Evolutionary conservation across 2,888 invertebrate species (phyloP).

Genomic region (Acronicta leporina): DNA sequence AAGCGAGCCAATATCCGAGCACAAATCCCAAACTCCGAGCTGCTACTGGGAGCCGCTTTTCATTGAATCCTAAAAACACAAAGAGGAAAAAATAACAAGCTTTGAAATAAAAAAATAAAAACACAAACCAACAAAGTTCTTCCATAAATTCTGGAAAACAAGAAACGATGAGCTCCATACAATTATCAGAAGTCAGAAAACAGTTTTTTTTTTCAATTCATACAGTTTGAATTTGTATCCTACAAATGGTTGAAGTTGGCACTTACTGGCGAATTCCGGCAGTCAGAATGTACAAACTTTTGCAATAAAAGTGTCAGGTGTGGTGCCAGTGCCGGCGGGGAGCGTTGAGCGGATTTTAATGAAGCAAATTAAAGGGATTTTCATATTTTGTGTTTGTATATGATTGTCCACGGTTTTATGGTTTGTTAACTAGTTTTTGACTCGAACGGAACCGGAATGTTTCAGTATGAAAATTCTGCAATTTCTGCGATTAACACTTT

Average conservation of each 20-base stretch:
- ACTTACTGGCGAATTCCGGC: conserved; percentile 63
- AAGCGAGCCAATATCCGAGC: too few species aligned
- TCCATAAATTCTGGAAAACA: conserved; percentile 40
- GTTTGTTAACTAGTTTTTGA: too few species aligned
- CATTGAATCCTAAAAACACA: background rate
- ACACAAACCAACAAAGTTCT: conserved; percentile 22
- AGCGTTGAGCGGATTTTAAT: conserved; percentile 21
- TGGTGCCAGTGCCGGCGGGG: conserved; percentile 47
- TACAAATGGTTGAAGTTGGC: conserved; percentile 75
- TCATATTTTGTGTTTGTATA: too few species aligned
- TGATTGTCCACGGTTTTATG: too few species aligned
- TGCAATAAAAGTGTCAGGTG: conserved; percentile 74
- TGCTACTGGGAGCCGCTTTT: too few species aligned
- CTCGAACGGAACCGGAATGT: too few species aligned
- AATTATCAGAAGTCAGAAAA: conserved; percentile 58
- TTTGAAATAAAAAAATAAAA: conserved; percentile 29
- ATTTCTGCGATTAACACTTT: too few species aligned
- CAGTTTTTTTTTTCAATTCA: conserved; percentile 72
- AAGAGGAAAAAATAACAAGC: background rate
- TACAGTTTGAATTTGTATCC: conserved; percentile 73
- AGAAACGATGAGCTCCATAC: conserved; percentile 40
- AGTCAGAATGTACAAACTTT: conserved; percentile 73
- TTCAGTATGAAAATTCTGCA: too few species aligned
- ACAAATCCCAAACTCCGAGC: too few species aligned
- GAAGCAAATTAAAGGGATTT: background rate